Evolutionary conservation across 2,888 invertebrate genomes (phyloP).

Genomic region (Drosophila stalkeri): DNA sequence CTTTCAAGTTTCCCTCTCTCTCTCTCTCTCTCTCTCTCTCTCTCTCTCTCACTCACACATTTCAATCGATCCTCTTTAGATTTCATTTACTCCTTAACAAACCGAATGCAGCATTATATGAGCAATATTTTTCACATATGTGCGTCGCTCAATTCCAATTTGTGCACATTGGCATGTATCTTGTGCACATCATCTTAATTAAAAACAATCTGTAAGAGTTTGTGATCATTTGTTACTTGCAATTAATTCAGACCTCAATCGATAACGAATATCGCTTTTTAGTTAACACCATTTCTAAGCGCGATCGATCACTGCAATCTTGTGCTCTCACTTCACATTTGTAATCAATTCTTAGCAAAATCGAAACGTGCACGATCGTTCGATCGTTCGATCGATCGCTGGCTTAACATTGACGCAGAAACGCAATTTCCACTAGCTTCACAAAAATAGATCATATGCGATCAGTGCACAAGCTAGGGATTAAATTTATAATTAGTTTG

Average conservation of each 20-base stretch:
- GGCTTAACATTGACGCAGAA: not conserved
- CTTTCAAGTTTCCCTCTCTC: too few species aligned
- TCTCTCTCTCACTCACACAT: not conserved
- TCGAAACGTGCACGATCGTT: conserved; percentile 15
- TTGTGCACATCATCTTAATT: conserved; percentile 1
- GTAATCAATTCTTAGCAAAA: conserved; percentile 5
- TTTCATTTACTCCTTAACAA: not conserved
- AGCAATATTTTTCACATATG: not conserved
- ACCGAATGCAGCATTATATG: not conserved
- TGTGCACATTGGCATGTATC: not conserved
- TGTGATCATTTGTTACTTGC: conserved; percentile 8
- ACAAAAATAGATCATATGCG: conserved; percentile 24
- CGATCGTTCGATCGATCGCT: conserved; percentile 22
- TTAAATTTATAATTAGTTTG: conserved; percentile 38
- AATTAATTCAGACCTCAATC: conserved; percentile 7
- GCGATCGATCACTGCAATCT: conserved; percentile 26
- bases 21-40: too few species aligned
- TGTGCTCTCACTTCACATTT: conserved; percentile 1
- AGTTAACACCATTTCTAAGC: not conserved
- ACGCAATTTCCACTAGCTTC: not conserved
- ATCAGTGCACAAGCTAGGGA: conserved; percentile 19
- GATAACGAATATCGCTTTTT: conserved; percentile 7
- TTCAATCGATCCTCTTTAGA: not conserved
- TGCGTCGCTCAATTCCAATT: not conserved
- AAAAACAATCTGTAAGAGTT: conserved; percentile 5